These are phyloP conservation scores for Azemiops feae DNA, from an alignment of 2,113 vertebrate genomes.

Conservation along the genomic window DNA sequence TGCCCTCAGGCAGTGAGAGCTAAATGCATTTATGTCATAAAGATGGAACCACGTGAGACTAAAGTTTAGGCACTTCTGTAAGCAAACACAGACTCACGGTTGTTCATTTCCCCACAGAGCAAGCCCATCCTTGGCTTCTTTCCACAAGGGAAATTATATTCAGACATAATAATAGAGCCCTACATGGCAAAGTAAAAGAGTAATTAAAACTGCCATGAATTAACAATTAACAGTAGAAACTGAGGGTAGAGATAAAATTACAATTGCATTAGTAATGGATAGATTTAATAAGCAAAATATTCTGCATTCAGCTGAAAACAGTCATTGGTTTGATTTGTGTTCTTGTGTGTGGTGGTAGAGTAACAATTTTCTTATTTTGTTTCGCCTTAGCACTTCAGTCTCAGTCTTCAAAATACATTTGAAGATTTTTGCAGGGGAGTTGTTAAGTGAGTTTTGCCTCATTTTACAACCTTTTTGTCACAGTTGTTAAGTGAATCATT, in stretches of 20 bases:
- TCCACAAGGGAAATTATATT: neutral
- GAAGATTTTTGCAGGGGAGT: neutral
- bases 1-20: neutral
- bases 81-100: neutral
- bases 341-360: neutral
- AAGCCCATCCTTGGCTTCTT: neutral
- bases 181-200: conserved; percentile 2
- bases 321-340: neutral
- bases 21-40: neutral
- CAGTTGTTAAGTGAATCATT: neutral
- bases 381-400: neutral
- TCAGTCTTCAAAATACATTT: neutral
- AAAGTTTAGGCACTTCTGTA: neutral
- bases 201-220: conserved; percentile 2
- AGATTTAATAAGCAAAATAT: conserved; percentile 5
- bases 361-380: neutral
- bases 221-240: conserved; percentile 3
- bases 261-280: conserved; percentile 19
- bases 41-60: neutral
- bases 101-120: neutral
- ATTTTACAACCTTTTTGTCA: neutral
- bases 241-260: neutral
- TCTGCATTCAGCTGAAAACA: neutral
- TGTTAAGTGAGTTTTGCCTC: neutral
- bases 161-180: neutral